These are phyloP conservation scores for Aleiodes testaceus DNA, from an alignment of 2,888 invertebrate species.

Conservation along the genomic window DNA sequence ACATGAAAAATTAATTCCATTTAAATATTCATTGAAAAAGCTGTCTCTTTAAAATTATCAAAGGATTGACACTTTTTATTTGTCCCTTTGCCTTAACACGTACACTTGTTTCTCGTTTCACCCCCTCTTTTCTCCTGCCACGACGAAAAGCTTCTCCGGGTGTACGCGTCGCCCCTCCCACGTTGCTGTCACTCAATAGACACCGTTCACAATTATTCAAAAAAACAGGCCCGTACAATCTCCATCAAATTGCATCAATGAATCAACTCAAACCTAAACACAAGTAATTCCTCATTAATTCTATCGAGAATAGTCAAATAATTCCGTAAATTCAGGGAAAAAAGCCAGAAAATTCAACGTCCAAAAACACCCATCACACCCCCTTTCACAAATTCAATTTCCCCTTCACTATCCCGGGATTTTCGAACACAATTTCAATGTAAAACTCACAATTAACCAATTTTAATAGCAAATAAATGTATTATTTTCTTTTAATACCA, in stretches of 20 bases:
- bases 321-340: too few relatives aligned
- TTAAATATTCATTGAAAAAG: neutral
- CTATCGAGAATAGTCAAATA: too few relatives aligned
- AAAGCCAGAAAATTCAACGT: too few relatives aligned
- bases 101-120: slow-evolving; percentile 34
- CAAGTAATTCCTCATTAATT: too few relatives aligned
- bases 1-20: too few relatives aligned
- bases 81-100: slow-evolving; percentile 40
- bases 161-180: slow-evolving; percentile 31
- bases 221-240: neutral
- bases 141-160: slow-evolving; percentile 30
- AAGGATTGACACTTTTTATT: slow-evolving; percentile 20
- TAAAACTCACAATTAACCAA: too few relatives aligned
- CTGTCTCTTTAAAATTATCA: neutral
- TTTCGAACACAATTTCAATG: too few relatives aligned
- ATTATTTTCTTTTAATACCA: slow-evolving; percentile 8
- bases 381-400: too few relatives aligned
- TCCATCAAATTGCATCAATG: neutral
- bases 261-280: too few relatives aligned
- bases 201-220: slow-evolving; percentile 25
- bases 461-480: neutral
- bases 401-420: too few relatives aligned
- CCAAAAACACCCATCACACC: too few relatives aligned
- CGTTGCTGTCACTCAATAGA: slow-evolving; percentile 28
- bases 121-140: slow-evolving; percentile 18